Conservation (phyloP, 2,113 vertebrate genomes). For the Meriones unguiculatus region DNA sequence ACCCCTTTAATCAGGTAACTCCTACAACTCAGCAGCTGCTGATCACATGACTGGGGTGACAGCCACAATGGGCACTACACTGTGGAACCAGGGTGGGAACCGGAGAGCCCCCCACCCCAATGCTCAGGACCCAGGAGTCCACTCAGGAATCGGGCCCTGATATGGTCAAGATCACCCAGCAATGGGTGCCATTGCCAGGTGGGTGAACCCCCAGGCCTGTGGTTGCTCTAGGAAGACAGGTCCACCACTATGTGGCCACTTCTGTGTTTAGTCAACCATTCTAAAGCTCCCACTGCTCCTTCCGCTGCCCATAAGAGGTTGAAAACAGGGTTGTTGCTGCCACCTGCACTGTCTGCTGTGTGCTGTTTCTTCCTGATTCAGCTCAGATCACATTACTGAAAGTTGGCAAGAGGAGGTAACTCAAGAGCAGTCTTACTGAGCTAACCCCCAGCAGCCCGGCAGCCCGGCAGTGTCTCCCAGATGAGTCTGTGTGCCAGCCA, state of each 20-base stretch:
- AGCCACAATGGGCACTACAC: too few relatives aligned
- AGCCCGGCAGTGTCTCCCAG: neutral
- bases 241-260: neutral
- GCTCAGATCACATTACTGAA: neutral
- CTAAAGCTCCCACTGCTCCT: neutral
- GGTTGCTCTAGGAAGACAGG: too few relatives aligned
- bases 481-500: neutral
- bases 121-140: neutral
- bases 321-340: neutral
- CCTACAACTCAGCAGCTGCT: neutral
- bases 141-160: neutral
- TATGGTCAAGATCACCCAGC: neutral
- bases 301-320: neutral
- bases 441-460: neutral
- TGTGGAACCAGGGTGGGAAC: neutral
- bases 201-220: neutral
- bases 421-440: neutral
- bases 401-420: neutral
- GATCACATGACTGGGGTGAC: neutral
- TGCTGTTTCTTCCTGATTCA: neutral
- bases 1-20: neutral
- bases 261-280: too few relatives aligned
- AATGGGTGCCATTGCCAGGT: neutral
- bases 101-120: neutral
- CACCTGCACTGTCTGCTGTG: neutral